Conservation (phyloP, 2,113 vertebrate species). For the Oryzias curvinotus region DNA sequence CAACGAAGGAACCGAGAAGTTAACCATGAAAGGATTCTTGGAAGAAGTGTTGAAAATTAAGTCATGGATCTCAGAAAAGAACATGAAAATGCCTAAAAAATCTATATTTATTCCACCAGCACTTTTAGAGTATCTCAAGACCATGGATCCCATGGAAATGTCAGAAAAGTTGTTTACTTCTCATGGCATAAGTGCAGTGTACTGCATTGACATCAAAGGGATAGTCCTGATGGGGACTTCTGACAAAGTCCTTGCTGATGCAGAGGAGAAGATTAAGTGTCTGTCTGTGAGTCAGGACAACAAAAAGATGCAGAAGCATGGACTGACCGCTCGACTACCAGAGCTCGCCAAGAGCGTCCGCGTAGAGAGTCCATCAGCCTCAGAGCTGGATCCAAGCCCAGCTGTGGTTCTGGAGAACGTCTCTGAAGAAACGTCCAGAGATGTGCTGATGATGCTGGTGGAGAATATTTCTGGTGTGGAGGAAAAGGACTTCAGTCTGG, state of each 20-base stretch:
- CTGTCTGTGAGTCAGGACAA: conserved; percentile 49
- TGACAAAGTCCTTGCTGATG: conserved; percentile 64
- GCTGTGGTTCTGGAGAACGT: conserved; percentile 80
- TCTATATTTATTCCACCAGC: conserved; percentile 42
- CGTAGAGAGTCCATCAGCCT: conserved; percentile 58
- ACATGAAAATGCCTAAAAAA: conserved; percentile 54
- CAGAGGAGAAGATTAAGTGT: conserved; percentile 76
- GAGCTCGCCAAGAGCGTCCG: conserved; percentile 75
- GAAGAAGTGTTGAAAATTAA: conserved; percentile 76
- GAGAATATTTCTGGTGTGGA: conserved; percentile 73
- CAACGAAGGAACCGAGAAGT: conserved; percentile 29
- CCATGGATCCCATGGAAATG: conserved; percentile 59
- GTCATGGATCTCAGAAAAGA: conserved; percentile 73
- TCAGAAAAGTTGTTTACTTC: conserved; percentile 77
- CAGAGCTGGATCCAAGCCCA: background rate
- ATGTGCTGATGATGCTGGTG: conserved; percentile 77
- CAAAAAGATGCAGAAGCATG: conserved; percentile 42
- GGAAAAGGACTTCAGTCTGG: conserved; percentile 75
- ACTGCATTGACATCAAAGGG: conserved; percentile 55
- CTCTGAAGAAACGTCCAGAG: conserved; percentile 8
- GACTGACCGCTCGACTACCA: conserved; percentile 70
- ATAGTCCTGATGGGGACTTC: conserved; percentile 71
- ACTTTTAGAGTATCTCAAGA: conserved; percentile 76
- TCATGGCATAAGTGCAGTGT: conserved; percentile 75
- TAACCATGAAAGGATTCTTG: conserved; percentile 75